Conservation (phyloP, 2,888 invertebrate species). For the Oscheius sp. region DNA sequence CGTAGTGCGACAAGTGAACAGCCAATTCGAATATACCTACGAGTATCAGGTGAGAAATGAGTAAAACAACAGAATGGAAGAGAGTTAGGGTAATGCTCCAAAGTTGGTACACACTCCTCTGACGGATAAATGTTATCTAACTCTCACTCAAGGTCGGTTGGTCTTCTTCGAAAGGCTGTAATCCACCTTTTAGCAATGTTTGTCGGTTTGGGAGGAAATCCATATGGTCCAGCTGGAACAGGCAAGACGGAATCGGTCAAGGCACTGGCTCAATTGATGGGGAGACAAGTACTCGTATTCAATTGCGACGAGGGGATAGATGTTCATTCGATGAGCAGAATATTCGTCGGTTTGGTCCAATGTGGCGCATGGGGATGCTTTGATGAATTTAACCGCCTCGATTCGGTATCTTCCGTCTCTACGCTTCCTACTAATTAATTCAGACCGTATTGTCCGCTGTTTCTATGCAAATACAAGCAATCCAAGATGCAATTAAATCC, state of each 20-base stretch:
- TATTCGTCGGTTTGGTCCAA: constrained; percentile 88
- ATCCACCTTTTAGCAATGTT: constrained; percentile 81
- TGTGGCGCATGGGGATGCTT: constrained; percentile 98
- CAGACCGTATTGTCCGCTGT: constrained; percentile 88
- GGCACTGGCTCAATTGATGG: constrained; percentile 41
- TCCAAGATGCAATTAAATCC: constrained; percentile 79
- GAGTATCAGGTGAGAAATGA: constrained; percentile 84
- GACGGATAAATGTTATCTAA: constrained; percentile 96
- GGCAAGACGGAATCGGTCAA: constrained; percentile 99
- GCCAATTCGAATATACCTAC: constrained; percentile 93
- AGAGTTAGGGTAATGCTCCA: constrained; percentile 84
- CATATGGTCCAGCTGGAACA: constrained; percentile 98
- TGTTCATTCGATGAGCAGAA: constrained; percentile 89
- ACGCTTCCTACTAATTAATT: constrained; percentile 16
- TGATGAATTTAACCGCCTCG: constrained; percentile 97
- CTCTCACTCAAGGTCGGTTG: constrained; percentile 83
- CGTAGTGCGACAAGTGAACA: constrained; percentile 88
- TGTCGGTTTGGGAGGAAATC: constrained; percentile 96
- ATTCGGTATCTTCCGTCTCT: constrained; percentile 73
- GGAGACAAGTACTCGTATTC: constrained; percentile 81
- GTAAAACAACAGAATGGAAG: background rate
- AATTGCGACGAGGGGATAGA: constrained; percentile 99
- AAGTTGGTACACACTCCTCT: constrained; percentile 94
- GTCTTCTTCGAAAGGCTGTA: no score
- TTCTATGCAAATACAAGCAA: constrained; percentile 91